A percentile compares a stretch with the other conserved stretches of the same genome.
These are phyloP conservation scores for Noctua janthina DNA, from an alignment of 2,888 invertebrate species.

Conservation along the genomic window DNA sequence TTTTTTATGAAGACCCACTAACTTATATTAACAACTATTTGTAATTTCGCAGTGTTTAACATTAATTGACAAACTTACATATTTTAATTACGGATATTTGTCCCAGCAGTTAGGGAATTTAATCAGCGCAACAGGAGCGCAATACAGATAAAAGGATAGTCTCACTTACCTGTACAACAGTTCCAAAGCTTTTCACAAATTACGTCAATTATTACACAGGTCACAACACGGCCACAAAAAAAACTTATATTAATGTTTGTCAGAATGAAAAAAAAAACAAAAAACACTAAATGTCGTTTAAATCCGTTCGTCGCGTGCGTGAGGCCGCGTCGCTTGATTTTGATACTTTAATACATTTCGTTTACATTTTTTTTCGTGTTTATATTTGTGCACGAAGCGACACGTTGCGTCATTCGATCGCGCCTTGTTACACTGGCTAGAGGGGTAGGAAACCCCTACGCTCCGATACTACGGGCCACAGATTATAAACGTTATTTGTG, in stretches of 20 bases:
- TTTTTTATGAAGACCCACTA: background rate
- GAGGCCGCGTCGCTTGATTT: conserved; percentile 56
- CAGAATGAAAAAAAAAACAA: conserved; percentile 44
- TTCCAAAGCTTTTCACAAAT: conserved; percentile 62
- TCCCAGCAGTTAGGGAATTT: conserved; percentile 25
- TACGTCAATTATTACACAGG: conserved; percentile 68
- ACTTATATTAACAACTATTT: background rate
- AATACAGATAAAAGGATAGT: background rate
- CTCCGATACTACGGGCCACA: conserved; percentile 84
- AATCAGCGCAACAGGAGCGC: conserved; percentile 15
- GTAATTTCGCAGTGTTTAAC: background rate
- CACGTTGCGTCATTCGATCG: conserved; percentile 70
- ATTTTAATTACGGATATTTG: conserved; percentile 13
- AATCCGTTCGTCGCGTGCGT: conserved; percentile 51
- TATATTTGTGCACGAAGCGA: conserved; percentile 69
- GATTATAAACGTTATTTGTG: conserved; percentile 65
- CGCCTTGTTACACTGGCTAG: conserved; percentile 79
- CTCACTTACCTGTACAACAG: conserved; percentile 74
- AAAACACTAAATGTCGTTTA: conserved; percentile 34
- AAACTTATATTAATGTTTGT: conserved; percentile 47
- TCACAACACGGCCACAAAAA: conserved; percentile 71
- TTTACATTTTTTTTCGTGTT: conserved; percentile 84
- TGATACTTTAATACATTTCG: conserved; percentile 61
- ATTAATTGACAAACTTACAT: conserved; percentile 10
- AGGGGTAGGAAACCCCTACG: conserved; percentile 84